Percentiles rank a stretch among this genome's conserved stretches.
These are phyloP conservation scores for Glaucidium brasilianum DNA, from an alignment of 2,113 vertebrate species.

Conservation along the genomic window DNA sequence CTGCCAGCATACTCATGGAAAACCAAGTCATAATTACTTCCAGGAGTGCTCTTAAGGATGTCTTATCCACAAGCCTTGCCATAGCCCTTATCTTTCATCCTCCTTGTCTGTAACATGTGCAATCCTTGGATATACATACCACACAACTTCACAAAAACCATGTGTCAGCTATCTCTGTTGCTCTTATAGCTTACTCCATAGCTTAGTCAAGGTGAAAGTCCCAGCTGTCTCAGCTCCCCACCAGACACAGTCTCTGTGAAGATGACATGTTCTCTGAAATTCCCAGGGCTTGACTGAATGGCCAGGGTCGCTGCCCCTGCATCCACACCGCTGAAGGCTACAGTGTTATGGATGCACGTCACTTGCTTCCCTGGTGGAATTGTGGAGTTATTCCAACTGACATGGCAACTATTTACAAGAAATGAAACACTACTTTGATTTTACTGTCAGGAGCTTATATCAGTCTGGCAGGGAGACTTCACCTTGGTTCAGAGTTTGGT, in stretches of 20 bases:
- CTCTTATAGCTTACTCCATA: neutral
- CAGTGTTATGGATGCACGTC: accelerated
- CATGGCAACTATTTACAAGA: neutral
- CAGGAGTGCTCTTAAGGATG: neutral
- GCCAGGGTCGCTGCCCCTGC: neutral
- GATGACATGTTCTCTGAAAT: neutral
- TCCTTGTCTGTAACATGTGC: neutral
- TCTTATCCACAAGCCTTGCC: neutral
- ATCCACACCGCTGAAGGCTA: neutral
- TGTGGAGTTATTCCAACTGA: neutral
- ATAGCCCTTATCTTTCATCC: neutral
- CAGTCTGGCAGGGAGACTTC: neutral
- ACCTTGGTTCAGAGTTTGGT: neutral
- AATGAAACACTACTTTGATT: neutral
- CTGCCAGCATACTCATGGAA: neutral
- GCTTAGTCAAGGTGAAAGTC: neutral
- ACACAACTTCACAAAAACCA: neutral
- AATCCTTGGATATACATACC: neutral
- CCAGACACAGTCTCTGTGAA: neutral
- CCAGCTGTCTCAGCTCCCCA: neutral
- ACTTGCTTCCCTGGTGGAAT: neutral
- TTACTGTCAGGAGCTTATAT: neutral
- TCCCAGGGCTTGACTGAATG: neutral
- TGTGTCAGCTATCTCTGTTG: neutral
- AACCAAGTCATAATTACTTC: neutral